Base-by-base conservation (phyloP, 2,113 vertebrate genomes). In the Lutjanus erythropterus region DNA sequence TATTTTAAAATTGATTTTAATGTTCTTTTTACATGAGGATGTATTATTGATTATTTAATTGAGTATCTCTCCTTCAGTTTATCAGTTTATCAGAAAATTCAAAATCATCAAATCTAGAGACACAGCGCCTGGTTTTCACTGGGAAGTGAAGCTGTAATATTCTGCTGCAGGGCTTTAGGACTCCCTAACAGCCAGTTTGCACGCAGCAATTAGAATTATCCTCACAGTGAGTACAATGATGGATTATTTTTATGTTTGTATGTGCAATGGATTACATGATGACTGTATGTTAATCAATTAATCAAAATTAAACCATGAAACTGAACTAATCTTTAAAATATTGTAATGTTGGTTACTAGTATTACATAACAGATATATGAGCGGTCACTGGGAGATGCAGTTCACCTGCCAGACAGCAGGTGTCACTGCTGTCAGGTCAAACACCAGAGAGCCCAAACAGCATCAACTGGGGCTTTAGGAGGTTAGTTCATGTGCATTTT, bases 401-500 rank as follows among this genome's bases (percentile, higher is more conserved):
- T 75, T 81, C 69, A 12, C 2, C 42, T 21, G 14, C 44, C n/a
- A 12, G 10, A 49, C 88, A 87, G 73, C 70, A 81, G 80, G 80
- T 60, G 85, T 44, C 66, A 44, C 41, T 52, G 52, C 39, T 56
- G 33, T 49, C 61, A 52, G 46, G 27, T 44, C 42, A 31, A 19
- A 33, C 6, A 31, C 0, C 49, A 25, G 19, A 16, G 19, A 3
- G 11, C 27, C 6, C 6, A 5, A 56, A 14, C 47, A 3, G 10
- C 15, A 18, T 19, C 41, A 46, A 46, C 6, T 6, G 2, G 6
- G 23, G 33, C 2, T 60, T 60, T 23, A 6, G 0, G 37, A 23
- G 25, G 12, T 19, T 3, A 12, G 5, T 9, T 12, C 14, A 10
- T 25, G 21, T 41, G 33, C 55, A 21, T 61, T 39, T 59, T 59